Evolutionary conservation across 2,113 vertebrate species (phyloP), one percentile per base, ranked within the genome.

Genomic region (Xyrauchen texanus): DNA sequence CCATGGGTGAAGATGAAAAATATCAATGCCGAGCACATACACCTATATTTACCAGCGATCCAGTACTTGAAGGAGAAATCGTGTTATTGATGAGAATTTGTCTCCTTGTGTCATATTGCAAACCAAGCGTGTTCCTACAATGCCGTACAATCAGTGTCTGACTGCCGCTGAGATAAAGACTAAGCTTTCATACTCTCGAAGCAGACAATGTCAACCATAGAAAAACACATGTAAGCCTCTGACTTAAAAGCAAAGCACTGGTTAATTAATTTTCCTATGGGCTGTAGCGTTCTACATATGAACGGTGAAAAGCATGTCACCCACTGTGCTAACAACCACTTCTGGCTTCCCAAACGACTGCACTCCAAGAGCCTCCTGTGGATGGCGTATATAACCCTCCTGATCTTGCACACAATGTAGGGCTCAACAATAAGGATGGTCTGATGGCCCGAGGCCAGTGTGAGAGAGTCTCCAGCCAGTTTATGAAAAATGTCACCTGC

Each of bases 61-160:
- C 68, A 69, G 57, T 45, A 66, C 66, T 78, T 80, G 70, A 81
- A 75, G 61, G 51, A 81, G 79, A 84, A 78, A 84, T 76, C 15
- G 58, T 7, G 81, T 71, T 79, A 79, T 49, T 71, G 80, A 81
- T 70, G 74, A 71, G 62, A 6, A 51, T 72, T 75, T 51, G 61
- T 71, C 67, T 65, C 15, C 45, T 46, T 42, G 53, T 72, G 73
- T 76, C 52, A 62, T 70, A 64, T 66, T 64, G 76, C 71, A 53
- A 65, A 34, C 49, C 45, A 42, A 44, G 13, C n/a, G 45, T 66
- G 55, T 65, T 46, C 60, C 46, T 53, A 55, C 77, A 76, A n/a
- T 45, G 66, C 21, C 64, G 2, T 66, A 44, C 71, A 65, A 80
- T 68, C 49, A 76, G 58, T 8, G 6, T 55, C 21, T 34, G 21